Evolutionary conservation across 2,797 vertebrate species (phyloP).

Genomic region (Heteromormyrus szaboi): DNA sequence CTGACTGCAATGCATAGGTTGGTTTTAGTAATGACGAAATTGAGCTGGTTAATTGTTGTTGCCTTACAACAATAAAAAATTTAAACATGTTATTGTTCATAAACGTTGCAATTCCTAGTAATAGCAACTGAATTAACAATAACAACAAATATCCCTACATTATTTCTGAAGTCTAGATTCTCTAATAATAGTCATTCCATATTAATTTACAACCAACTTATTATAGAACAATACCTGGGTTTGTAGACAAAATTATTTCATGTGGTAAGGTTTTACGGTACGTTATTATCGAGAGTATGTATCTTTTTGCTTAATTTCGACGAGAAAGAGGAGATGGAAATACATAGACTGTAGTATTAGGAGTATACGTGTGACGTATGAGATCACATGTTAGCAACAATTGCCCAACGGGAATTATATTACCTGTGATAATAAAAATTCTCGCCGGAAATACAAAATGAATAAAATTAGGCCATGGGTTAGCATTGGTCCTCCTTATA

Average conservation of each 20-base stretch:
- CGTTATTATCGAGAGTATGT: background rate
- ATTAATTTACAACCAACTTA: background rate
- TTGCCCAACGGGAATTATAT: background rate
- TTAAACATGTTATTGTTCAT: background rate
- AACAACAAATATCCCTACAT: background rate
- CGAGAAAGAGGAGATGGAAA: background rate
- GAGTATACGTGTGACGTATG: background rate
- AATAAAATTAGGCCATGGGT: background rate
- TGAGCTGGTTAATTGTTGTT: background rate
- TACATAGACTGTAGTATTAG: background rate
- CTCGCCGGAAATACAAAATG: background rate
- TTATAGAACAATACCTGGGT: background rate
- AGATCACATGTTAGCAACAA: background rate
- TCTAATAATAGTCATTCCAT: background rate
- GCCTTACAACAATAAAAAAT: background rate
- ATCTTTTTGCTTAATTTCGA: background rate
- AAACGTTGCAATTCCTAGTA: background rate
- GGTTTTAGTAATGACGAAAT: background rate
- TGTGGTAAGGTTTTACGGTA: background rate
- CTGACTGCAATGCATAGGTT: background rate
- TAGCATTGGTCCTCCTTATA: background rate
- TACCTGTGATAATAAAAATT: background rate
- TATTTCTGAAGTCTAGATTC: background rate
- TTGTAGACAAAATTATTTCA: background rate
- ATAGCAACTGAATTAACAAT: background rate